Evolutionary conservation across 2,797 vertebrate genomes (phyloP), one percentile per base, ranked within the genome.

Genomic region (Phalanger gymnotis): DNA sequence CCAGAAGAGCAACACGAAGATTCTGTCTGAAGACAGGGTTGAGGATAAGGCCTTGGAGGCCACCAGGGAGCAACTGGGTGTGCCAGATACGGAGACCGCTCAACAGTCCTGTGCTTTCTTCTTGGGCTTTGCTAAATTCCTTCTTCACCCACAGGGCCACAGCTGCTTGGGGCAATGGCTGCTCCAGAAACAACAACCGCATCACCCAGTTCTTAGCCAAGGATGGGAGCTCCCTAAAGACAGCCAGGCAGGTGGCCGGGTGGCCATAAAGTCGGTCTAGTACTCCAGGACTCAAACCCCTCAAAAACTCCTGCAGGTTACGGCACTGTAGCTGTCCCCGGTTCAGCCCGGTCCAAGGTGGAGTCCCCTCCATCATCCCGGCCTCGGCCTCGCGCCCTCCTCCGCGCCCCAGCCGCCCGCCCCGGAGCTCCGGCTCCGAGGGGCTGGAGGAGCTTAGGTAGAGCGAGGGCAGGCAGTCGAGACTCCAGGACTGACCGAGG

Each of bases 171-270:
- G 99, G 99, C 19, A 99, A 98, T 31, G 99, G 99, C 97, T 99
- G 99, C 55, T 99, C 99, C 97, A 99, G 97, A 97, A 99, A 99
- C 90, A 99, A 98, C 99, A 99, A 99, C 0, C 99, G 98, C 99
- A 99, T 99, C 94, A 99, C 99, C 97, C 99, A 99, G 94, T 99
- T 99, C 98, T 99, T 99, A 51, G 99, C 99, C 97, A 99, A 97
- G 28, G 99, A 98, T 0, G 99, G 99, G 3, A 99, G 99, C 96
- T 99, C 99, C 97, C 99, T 99, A 98, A 99, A 99, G 54, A 99
- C 99, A 55, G 99, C 99, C 95, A 99, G 98, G 89, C 99, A 99
- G 92, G 99, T 99, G 13, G 99, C 99, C 4, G 99, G 99, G n/a
- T 99, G 99, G 97, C 99, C 99, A 98, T 99, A 99, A 5, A 99